Evolutionary conservation across 2,113 vertebrate genomes (phyloP), one percentile per base, ranked within the genome.

Genomic region (Thalassoma bifasciatum): DNA sequence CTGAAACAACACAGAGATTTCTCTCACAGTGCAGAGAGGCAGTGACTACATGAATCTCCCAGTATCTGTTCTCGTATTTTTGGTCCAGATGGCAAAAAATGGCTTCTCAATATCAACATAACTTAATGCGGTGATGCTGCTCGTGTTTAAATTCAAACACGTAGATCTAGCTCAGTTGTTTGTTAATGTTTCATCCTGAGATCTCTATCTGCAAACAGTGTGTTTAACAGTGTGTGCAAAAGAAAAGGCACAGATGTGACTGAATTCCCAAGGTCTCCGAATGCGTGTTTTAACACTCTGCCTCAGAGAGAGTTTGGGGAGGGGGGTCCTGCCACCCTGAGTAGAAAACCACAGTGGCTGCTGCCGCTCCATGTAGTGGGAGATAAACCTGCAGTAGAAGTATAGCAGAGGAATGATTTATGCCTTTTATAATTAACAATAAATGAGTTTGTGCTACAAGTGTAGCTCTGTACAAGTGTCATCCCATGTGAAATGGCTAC

Each of bases 221-320:
- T 86, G 84, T 86, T 89, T 83, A 88, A 83, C 76, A 75, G 75
- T 81, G 85, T 86, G 81, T 88, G 78, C 67, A 54, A 79, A 85
- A 87, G 85, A 87, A 85, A 86, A 88, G 76, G 75, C 87, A 88
- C 89, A 90, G 86, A 91, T 91, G 90, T 87, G 89, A 83, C 69
- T 85, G 75, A 90, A 92, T 89, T 91, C 89, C 87, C 91, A 86
- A 90, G 84, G 87, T 90, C 90, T 93, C 89, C 81, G 88, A 84
- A 85, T 85, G 88, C 87, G 81, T 86, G 88, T 90, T 88, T 90
- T 84, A 91, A 89, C 75, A 76, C 81, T 85, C 59, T 74, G 82
- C 87, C 77, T 86, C 75, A 66, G 59, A 77, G 59, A 77, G 75
- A 67, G 84, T 65, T 16, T 78, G 71, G 24, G 72, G 8, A 23